Evolutionary conservation across 1,140 invertebrate genomes (phyloP).

Genomic region (Proctacanthus coquilletti): DNA sequence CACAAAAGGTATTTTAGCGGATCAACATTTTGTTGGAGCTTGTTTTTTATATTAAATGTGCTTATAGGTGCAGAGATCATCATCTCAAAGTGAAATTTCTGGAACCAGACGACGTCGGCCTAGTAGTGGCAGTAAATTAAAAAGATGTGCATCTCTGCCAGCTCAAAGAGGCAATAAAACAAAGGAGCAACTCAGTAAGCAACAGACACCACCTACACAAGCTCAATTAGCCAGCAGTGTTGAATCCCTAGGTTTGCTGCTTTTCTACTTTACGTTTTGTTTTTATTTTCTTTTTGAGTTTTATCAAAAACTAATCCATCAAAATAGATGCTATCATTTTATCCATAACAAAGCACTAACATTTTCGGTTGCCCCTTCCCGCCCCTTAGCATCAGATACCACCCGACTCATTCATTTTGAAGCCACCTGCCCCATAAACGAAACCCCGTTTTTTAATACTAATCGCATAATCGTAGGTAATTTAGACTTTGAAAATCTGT

Average conservation of each 20-base stretch:
- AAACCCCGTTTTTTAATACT: no score
- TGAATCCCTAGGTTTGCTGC: conserved; percentile 20
- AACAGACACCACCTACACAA: conserved; percentile 9
- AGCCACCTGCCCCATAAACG: no score
- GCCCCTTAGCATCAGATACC: no score
- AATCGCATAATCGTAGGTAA: conserved; percentile 6
- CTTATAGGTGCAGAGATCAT: conserved; percentile 31
- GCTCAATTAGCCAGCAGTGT: conserved; percentile 15
- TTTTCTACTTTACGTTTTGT: no score
- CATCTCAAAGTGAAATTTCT: conserved; percentile 34
- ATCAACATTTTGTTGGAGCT: no score
- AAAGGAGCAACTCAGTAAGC: conserved; percentile 8
- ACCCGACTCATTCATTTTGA: no score
- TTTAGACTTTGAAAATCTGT: conserved; percentile 8
- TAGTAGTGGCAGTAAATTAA: conserved; percentile 31
- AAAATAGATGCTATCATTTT: no score
- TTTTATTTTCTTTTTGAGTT: no score
- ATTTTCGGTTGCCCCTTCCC: no score
- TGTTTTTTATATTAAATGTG: conserved; percentile 1
- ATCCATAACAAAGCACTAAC: no score
- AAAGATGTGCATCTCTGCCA: conserved; percentile 35
- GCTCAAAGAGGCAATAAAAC: conserved; percentile 17
- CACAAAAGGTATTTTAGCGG: no score
- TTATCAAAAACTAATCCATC: no score
- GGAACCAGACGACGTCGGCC: conserved; percentile 27